Percentiles rank a stretch among this genome's conserved stretches.
These are phyloP conservation scores for Nephrotoma flavescens DNA, from an alignment of 2,888 invertebrate species.

Conservation along the genomic window DNA sequence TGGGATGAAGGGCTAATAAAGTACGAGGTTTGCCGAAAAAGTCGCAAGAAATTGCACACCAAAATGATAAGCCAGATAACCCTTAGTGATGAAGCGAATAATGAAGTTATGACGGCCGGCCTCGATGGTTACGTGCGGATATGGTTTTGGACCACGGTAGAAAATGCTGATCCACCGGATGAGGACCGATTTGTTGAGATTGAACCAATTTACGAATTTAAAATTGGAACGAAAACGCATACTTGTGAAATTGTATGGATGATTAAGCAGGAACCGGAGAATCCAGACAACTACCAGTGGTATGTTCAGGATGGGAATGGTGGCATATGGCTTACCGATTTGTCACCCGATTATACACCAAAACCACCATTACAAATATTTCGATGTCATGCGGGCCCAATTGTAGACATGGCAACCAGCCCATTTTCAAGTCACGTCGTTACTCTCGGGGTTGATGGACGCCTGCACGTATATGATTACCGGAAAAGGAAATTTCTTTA, in stretches of 20 bases:
- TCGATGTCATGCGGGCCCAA: conserved; percentile 60
- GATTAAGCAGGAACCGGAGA: conserved; percentile 26
- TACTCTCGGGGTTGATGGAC: conserved; percentile 58
- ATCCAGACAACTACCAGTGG: conserved; percentile 37
- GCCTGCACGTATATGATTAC: conserved; percentile 59
- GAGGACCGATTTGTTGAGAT: conserved; percentile 66
- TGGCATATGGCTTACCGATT: conserved; percentile 60
- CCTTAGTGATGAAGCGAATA: conserved; percentile 17
- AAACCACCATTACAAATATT: conserved; percentile 36
- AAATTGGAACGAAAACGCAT: conserved; percentile 31
- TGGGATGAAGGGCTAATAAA: conserved; percentile 87
- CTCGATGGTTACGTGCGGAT: conserved; percentile 65
- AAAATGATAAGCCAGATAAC: conserved; percentile 43
- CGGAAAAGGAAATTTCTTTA: conserved; percentile 40
- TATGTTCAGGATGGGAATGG: conserved; percentile 83
- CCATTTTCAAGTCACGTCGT: conserved; percentile 54
- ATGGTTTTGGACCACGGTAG: conserved; percentile 89
- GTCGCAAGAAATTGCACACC: conserved; percentile 57
- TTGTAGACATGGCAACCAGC: conserved; percentile 52
- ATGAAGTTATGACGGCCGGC: conserved; percentile 34
- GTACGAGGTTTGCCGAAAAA: conserved; percentile 58
- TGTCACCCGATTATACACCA: conserved; percentile 38
- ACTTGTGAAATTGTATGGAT: conserved; percentile 24
- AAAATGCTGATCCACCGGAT: conserved; percentile 69
- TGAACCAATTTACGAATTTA: conserved; percentile 75